These are phyloP conservation scores for Drosophila gaucha DNA, from an alignment of 2,888 invertebrate genomes.

Conservation along the genomic window DNA sequence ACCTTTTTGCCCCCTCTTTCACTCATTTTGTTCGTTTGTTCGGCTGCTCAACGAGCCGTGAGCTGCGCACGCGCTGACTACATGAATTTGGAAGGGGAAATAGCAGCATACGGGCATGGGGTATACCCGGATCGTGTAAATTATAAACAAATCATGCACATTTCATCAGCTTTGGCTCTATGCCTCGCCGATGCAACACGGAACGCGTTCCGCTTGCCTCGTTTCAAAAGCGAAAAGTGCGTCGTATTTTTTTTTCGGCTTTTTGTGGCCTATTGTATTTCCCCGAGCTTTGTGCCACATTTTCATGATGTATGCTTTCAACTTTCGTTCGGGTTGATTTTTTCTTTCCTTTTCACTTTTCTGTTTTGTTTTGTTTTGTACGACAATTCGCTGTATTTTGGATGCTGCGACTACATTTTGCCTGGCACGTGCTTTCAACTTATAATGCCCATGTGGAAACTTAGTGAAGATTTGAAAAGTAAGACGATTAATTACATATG, in stretches of 20 bases:
- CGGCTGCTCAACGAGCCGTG: slow-evolving; percentile 55
- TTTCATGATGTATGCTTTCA: slow-evolving; percentile 41
- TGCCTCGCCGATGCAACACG: slow-evolving; percentile 31
- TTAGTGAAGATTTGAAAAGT: slow-evolving; percentile 4
- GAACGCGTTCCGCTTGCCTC: slow-evolving; percentile 62
- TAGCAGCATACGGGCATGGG: background rate
- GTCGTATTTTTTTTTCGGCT: slow-evolving; percentile 19
- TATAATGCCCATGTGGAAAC: slow-evolving; percentile 61
- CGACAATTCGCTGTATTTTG: slow-evolving; percentile 36
- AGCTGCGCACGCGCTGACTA: slow-evolving; percentile 43
- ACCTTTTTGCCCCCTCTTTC: slow-evolving; percentile 42
- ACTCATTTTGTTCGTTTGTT: slow-evolving; percentile 1
- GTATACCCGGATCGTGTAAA: slow-evolving; percentile 51
- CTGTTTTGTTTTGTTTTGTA: slow-evolving; percentile 31
- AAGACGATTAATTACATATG: too few relatives aligned
- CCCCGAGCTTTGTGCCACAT: slow-evolving; percentile 32
- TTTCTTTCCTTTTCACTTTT: slow-evolving; percentile 20
- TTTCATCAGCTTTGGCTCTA: slow-evolving; percentile 61
- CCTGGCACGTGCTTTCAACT: slow-evolving; percentile 57
- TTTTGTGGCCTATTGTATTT: slow-evolving; percentile 51
- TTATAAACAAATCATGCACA: slow-evolving; percentile 66
- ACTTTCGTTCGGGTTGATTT: slow-evolving; percentile 59
- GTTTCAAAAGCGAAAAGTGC: slow-evolving; percentile 73
- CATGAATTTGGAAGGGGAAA: slow-evolving; percentile 7
- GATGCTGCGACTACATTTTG: slow-evolving; percentile 46